phyloP scores from a whole-genome alignment of 2,888 invertebrate species.

The Idaea dimidiata region DNA sequence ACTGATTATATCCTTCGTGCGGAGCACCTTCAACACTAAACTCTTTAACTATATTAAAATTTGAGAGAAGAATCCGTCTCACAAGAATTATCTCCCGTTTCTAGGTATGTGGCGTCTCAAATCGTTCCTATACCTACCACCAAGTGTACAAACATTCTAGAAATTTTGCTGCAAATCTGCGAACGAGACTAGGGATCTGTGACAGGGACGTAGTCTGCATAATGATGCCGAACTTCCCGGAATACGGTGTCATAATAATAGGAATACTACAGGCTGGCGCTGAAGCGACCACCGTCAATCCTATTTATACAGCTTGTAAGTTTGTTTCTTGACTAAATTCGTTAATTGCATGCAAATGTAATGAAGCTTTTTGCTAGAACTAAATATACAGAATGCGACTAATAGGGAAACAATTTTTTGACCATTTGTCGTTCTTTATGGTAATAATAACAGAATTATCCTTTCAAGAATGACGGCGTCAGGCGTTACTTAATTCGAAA shows the following conservation, averaged over 20 bases:
- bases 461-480: no score
- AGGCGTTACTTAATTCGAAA: no score
- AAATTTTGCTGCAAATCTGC: slow-evolving; percentile 82
- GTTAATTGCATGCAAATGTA: background rate
- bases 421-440: no score
- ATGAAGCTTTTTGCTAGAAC: background rate
- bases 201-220: slow-evolving; percentile 84
- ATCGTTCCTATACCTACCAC: slow-evolving; percentile 84
- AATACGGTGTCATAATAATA: slow-evolving; percentile 82
- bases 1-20: no score
- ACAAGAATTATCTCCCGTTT: slow-evolving; percentile 55
- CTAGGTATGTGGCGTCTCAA: slow-evolving; percentile 85
- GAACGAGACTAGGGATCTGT: slow-evolving; percentile 80
- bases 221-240: slow-evolving; percentile 86
- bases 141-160: slow-evolving; percentile 81
- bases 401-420: no score
- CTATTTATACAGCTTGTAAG: slow-evolving; percentile 83
- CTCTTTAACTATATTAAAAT: no score
- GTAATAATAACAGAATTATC: no score
- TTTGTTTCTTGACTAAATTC: slow-evolving; percentile 16
- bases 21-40: no score
- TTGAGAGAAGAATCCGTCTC: background rate
- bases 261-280: slow-evolving; percentile 85
- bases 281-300: slow-evolving; percentile 85
- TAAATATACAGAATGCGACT: background rate